Conservation (phyloP, 2,113 vertebrate genomes). For the Hippocampus zosterae region DNA sequence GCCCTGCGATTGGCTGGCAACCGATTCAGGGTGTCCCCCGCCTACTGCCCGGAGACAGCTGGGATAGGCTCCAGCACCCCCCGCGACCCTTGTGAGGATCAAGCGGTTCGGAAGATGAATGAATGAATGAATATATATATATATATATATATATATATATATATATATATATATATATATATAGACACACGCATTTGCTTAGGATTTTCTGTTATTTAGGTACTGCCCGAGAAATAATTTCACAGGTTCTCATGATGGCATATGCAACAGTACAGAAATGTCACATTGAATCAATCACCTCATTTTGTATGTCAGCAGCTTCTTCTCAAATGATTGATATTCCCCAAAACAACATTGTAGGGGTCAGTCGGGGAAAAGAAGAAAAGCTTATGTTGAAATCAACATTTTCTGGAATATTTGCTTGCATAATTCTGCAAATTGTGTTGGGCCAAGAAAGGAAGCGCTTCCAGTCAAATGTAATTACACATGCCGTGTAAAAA, state of each 20-base stretch:
- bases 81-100: too few species aligned
- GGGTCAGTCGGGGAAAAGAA: not conserved
- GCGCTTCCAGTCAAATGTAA: not conserved
- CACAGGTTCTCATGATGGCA: not conserved
- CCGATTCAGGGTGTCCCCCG: too few species aligned
- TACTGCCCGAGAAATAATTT: not conserved
- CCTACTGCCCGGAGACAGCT: too few species aligned
- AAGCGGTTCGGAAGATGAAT: too few species aligned
- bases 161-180: too few species aligned
- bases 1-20: too few species aligned
- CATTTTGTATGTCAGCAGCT: constrained; percentile 9
- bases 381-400: not conserved
- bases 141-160: constrained; percentile 5
- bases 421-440: not conserved
- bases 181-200: not conserved
- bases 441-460: constrained; percentile 17
- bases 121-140: too few species aligned
- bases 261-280: constrained; percentile 9
- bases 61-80: too few species aligned
- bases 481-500: not conserved
- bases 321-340: not conserved
- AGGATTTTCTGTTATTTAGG: not conserved
- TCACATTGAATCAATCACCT: constrained; percentile 7
- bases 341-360: not conserved
- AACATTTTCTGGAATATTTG: not conserved